phyloP scores from a whole-genome alignment of 1,140 invertebrate genomes.

The Drosophila subobscura region DNA sequence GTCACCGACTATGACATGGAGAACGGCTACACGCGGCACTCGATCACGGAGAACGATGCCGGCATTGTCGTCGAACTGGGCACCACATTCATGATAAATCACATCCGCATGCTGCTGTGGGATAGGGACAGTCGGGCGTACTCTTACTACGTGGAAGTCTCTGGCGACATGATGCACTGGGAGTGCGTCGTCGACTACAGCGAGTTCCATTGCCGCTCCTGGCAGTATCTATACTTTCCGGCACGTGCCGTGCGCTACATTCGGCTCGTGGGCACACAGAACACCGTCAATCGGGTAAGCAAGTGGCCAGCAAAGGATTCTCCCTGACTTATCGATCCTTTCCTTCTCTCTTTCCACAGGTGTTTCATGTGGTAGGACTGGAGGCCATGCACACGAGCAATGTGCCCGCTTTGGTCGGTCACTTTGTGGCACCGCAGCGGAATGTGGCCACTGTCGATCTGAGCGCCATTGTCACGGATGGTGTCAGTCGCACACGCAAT shows the following conservation, averaged over 20 bases:
- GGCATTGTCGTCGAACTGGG: slow-evolving; percentile 95
- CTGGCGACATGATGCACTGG: slow-evolving; percentile 98
- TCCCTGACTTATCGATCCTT: slow-evolving; percentile 1
- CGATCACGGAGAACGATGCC: slow-evolving; percentile 91
- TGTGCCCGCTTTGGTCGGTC: slow-evolving; percentile 90
- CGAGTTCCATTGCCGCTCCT: slow-evolving; percentile 95
- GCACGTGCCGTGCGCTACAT: slow-evolving; percentile 95
- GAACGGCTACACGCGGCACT: slow-evolving; percentile 94
- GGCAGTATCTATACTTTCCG: slow-evolving; percentile 97
- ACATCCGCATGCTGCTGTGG: slow-evolving; percentile 96
- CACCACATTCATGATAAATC: slow-evolving; percentile 95
- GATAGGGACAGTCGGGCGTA: slow-evolving; percentile 97
- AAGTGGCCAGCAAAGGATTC: no score
- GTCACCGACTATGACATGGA: slow-evolving; percentile 84
- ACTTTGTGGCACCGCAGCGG: slow-evolving; percentile 92
- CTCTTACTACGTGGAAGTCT: slow-evolving; percentile 98
- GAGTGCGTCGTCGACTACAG: slow-evolving; percentile 95
- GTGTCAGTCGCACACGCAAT: slow-evolving; percentile 95
- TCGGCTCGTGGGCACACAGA: slow-evolving; percentile 96
- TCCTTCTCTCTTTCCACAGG: slow-evolving; percentile 84
- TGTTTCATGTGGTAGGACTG: slow-evolving; percentile 96
- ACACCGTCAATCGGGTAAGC: slow-evolving; percentile 94
- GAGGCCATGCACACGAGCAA: slow-evolving; percentile 94
- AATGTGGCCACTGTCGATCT: slow-evolving; percentile 96
- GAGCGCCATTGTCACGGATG: slow-evolving; percentile 97